These are phyloP conservation scores for Paragorgia papillata DNA, from an alignment of 92 coral and sea anemone species.

Conservation along the genomic window DNA sequence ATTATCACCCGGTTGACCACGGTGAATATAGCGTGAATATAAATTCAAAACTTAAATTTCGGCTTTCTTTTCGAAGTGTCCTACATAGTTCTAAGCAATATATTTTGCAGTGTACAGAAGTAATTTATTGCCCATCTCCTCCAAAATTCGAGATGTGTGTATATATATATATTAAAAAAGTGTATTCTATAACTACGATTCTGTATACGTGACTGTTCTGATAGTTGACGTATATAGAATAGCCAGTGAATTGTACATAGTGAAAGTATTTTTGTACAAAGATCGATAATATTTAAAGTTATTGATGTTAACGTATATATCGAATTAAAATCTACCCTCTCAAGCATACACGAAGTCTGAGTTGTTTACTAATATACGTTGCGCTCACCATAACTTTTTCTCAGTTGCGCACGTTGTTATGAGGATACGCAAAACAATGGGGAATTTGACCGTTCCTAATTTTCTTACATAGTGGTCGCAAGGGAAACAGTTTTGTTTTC, in stretches of 20 bases:
- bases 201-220: no score
- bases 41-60: no score
- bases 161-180: neutral
- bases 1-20: no score
- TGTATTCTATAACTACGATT: neutral
- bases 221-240: neutral
- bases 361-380: neutral
- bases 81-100: neutral
- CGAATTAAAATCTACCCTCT: slow-evolving; percentile 13
- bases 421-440: no score
- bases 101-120: slow-evolving; percentile 18
- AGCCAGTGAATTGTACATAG: neutral
- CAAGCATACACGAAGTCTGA: neutral
- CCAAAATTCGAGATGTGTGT: neutral
- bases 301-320: slow-evolving; percentile 26
- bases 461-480: no score
- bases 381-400: no score
- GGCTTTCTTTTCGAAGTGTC: neutral
- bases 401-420: no score
- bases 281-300: slow-evolving; percentile 18
- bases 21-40: no score
- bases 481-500: no score
- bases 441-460: no score
- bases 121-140: slow-evolving; percentile 9
- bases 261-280: neutral